Base-by-base conservation (phyloP, 2,113 vertebrate genomes). In the Phalacrocorax brasilianus region DNA sequence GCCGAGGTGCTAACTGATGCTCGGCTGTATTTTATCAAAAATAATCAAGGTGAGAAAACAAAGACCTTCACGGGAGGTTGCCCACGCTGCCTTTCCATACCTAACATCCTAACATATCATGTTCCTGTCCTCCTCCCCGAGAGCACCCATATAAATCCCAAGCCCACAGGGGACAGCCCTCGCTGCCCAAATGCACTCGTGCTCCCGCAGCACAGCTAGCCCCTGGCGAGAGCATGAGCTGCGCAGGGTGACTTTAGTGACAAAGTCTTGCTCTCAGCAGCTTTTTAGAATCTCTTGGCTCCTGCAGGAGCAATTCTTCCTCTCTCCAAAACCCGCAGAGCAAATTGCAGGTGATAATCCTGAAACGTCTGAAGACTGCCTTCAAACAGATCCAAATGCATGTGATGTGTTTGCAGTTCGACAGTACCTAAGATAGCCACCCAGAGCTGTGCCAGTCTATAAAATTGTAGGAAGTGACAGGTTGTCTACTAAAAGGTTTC, bases 141-240 rank as follows among this genome's bases (percentile, higher is more conserved):
- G 7, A 55, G 66, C 23, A 78, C 12, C 18, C 12, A 61, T 5
- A 52, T 8, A 59, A 93, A 59, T 7, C 14, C 24, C 33, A 61
- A 44, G 23, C 12, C 35, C 1, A 0, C 32, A 24, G 24, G 26
- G 44, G 17, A 85, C 9, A 53, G 18, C 8, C 26, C 27, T 28
- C 6, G 6, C 11, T 12, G 2, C 40, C 5, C 61, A 65, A 2
- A 0, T 30, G 18, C 33, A 49, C 18, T 52, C 4, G 2, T 7
- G 5, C 13, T 50, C 17, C 53, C 0, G 0, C 18, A 83, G 71
- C 71, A 79, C 6, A 56, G 20, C 16, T 50, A 78, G 62, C 12
- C 30, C 21, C n/a, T 2, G 4, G 28, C 0, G 0, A 70, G 21
- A 68, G 17, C 28, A 44, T 0, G 2, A 66, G 58, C 15, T 76